Conservation (phyloP, 2,113 vertebrate species). For the Gambusia holbrooki region DNA sequence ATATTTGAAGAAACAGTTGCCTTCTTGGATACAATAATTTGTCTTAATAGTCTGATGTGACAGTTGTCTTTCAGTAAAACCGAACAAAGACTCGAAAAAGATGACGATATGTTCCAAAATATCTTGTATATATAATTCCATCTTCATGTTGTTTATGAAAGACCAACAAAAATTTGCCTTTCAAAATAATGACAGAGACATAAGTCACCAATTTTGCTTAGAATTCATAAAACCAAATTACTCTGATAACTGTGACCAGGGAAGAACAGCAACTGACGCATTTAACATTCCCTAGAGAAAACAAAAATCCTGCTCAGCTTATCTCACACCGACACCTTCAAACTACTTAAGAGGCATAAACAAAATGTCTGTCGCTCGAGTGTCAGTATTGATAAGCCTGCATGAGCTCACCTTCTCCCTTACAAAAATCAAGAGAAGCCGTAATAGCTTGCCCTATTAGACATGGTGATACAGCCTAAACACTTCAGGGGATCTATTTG, state of each 20-base stretch:
- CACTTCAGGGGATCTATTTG: constrained; percentile 33
- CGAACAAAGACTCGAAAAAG: not conserved
- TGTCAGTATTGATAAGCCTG: constrained; percentile 53
- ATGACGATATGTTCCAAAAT: not conserved
- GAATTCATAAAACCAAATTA: constrained; percentile 43
- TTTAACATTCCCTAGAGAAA: constrained; percentile 36
- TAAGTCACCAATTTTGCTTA: constrained; percentile 36
- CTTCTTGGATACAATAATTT: not conserved
- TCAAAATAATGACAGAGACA: constrained; percentile 34
- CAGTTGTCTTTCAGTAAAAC: not conserved
- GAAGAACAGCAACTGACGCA: constrained; percentile 26
- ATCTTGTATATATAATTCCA: not conserved
- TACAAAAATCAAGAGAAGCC: constrained; percentile 23
- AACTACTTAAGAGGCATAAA: constrained; percentile 54
- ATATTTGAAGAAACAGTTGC: not conserved
- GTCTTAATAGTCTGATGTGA: not conserved
- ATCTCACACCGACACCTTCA: constrained; percentile 68
- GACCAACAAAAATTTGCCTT: constrained; percentile 15
- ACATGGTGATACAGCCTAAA: constrained; percentile 18
- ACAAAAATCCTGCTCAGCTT: constrained; percentile 49
- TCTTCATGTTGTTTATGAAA: constrained; percentile 9
- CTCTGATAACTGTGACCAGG: constrained; percentile 40
- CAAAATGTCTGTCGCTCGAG: constrained; percentile 45
- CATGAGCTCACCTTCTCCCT: constrained; percentile 38
- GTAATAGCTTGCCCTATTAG: constrained; percentile 30